Evolutionary conservation across 2,888 invertebrate genomes (phyloP).

Genomic region (Phyto melanocephala): DNA sequence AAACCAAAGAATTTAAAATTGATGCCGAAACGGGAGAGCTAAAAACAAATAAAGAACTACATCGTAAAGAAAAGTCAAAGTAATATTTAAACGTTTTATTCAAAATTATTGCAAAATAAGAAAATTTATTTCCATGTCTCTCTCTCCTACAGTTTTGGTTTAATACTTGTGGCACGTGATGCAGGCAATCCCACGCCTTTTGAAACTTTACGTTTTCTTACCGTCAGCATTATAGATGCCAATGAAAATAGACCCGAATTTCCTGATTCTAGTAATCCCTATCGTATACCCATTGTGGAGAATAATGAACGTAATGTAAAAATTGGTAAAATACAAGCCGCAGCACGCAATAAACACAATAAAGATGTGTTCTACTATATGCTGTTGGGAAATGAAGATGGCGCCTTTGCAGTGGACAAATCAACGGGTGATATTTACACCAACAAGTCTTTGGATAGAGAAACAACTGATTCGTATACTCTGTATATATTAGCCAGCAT

Average conservation of each 20-base stretch:
- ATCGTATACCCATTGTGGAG: slow-evolving; percentile 86
- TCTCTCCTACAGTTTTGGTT: slow-evolving; percentile 79
- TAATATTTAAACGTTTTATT: slow-evolving; percentile 55
- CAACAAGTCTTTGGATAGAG: slow-evolving; percentile 90
- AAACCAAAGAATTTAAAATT: slow-evolving; percentile 90
- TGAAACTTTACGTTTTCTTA: slow-evolving; percentile 87
- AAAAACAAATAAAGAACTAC: slow-evolving; percentile 87
- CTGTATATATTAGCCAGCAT: slow-evolving; percentile 91
- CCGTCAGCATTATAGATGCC: slow-evolving; percentile 87
- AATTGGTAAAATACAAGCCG: slow-evolving; percentile 81
- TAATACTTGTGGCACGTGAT: slow-evolving; percentile 90
- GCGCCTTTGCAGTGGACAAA: slow-evolving; percentile 88
- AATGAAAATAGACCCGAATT: slow-evolving; percentile 91
- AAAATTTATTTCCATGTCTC: background rate
- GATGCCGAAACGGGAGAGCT: slow-evolving; percentile 89
- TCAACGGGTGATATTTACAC: slow-evolving; percentile 89
- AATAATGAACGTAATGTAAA: slow-evolving; percentile 83
- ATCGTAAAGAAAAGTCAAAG: slow-evolving; percentile 85
- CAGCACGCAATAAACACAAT: slow-evolving; percentile 86
- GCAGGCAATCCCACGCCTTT: slow-evolving; percentile 90
- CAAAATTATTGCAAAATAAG: background rate
- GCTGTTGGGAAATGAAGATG: slow-evolving; percentile 87
- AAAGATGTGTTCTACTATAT: slow-evolving; percentile 92
- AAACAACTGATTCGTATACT: slow-evolving; percentile 86
- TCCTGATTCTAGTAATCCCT: slow-evolving; percentile 82